Percentiles rank a stretch among this genome's conserved stretches.
Evolutionary conservation across 2,113 vertebrate species (phyloP).

Genomic region (Sorex araneus): DNA sequence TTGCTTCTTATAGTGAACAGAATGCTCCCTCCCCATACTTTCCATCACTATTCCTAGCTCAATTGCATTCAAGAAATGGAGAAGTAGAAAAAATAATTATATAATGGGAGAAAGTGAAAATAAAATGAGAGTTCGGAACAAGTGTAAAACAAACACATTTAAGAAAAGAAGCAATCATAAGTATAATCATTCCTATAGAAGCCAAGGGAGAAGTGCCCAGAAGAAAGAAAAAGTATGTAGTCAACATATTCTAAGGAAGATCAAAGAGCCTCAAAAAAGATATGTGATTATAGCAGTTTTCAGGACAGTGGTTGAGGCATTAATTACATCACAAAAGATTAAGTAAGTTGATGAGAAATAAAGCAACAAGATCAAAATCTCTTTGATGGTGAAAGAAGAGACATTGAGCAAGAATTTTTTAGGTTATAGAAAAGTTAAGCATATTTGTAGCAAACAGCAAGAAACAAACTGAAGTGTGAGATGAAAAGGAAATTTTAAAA

Average conservation of each 20-base stretch:
- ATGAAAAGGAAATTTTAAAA: constrained; percentile 14
- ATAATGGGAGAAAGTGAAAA: neutral
- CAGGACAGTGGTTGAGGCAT: neutral
- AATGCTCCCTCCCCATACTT: constrained; percentile 16
- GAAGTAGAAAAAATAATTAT: neutral
- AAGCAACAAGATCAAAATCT: constrained; percentile 57
- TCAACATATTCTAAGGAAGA: neutral
- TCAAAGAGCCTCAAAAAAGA: constrained; percentile 40
- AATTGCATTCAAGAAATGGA: constrained; percentile 28
- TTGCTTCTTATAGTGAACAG: constrained; percentile 7
- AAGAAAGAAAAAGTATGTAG: neutral
- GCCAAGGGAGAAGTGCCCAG: neutral
- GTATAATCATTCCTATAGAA: constrained; percentile 50
- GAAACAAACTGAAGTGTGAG: constrained; percentile 39
- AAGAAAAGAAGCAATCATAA: constrained; percentile 46
- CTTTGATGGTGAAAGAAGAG: constrained; percentile 61
- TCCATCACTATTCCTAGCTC: neutral
- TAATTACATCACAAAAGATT: constrained; percentile 30
- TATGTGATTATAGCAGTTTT: constrained; percentile 26
- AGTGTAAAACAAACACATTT: neutral
- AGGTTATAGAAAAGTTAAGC: neutral
- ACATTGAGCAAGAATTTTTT: constrained; percentile 51
- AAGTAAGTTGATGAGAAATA: constrained; percentile 60
- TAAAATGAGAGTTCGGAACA: constrained; percentile 36
- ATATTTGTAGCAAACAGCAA: constrained; percentile 39